Conservation (phyloP, 2,113 vertebrate genomes). For the Lepus europaeus region DNA sequence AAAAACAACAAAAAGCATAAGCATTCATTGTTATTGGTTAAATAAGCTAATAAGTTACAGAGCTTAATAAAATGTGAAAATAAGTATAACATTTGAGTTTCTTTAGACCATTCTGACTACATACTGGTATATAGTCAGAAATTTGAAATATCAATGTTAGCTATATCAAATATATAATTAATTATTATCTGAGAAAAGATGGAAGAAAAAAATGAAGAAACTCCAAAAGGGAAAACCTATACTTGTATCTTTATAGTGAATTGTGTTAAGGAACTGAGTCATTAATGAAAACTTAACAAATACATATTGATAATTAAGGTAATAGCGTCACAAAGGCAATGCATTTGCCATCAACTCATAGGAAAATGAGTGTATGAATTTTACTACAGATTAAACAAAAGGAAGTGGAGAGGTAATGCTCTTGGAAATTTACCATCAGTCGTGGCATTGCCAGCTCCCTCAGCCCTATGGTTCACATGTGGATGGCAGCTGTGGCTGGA, state of each 20-base stretch:
- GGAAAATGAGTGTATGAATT: neutral
- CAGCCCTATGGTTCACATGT: neutral
- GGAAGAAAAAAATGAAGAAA: neutral
- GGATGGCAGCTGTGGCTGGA: neutral
- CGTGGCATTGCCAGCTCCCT: neutral
- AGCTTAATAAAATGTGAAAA: conserved; percentile 71
- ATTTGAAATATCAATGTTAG: conserved; percentile 38
- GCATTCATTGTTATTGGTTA: conserved; percentile 75
- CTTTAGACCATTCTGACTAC: conserved; percentile 21
- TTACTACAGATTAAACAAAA: neutral
- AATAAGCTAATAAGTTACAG: conserved; percentile 77
- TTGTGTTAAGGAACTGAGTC: neutral
- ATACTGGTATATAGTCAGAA: conserved; percentile 28
- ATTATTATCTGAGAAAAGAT: conserved; percentile 43
- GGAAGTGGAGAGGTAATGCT: neutral
- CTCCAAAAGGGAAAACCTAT: neutral
- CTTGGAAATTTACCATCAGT: neutral
- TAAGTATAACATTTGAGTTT: conserved; percentile 25
- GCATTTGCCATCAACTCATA: no score
- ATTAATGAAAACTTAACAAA: neutral
- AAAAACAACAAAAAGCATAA: conserved; percentile 74
- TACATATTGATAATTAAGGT: neutral
- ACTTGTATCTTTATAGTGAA: neutral
- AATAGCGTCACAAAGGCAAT: neutral
- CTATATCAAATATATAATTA: neutral